Conservation (phyloP, 2,113 vertebrate genomes). For the Leptobrachium leishanense region DNA sequence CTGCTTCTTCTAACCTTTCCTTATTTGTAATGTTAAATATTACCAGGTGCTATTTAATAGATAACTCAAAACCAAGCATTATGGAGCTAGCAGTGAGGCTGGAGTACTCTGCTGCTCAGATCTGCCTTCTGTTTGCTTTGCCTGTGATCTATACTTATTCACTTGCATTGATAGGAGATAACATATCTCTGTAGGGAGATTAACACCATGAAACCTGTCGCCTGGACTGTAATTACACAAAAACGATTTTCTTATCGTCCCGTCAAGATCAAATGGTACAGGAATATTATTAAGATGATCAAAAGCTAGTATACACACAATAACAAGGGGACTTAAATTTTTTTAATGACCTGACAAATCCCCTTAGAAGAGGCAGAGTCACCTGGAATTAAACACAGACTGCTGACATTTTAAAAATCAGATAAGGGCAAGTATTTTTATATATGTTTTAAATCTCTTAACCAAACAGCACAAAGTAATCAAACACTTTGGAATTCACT, state of each 20-base stretch:
- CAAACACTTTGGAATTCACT: neutral
- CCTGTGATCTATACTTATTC: conserved; percentile 31
- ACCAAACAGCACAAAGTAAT: neutral
- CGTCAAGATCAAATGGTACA: conserved; percentile 9
- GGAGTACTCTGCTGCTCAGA: conserved; percentile 2
- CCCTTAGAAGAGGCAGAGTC: neutral
- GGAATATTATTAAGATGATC: conserved; percentile 25
- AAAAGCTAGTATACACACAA: conserved; percentile 20
- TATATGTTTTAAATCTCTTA: conserved; percentile 9
- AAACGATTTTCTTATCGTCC: conserved; percentile 16
- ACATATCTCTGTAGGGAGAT: conserved; percentile 36
- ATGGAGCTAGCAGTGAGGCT: neutral
- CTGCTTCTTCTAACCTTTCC: too few relatives aligned
- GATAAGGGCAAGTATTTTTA: neutral
- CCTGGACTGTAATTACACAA: conserved; percentile 24
- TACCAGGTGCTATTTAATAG: conserved; percentile 4
- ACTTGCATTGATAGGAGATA: conserved; percentile 5
- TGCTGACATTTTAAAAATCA: neutral
- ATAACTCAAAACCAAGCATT: conserved; percentile 9
- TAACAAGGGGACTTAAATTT: neutral
- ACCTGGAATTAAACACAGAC: neutral
- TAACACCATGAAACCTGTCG: conserved; percentile 32
- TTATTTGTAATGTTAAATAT: conserved; percentile 21
- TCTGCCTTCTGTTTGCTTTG: conserved; percentile 10
- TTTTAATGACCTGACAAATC: neutral